phyloP scores from a whole-genome alignment of 2,113 vertebrate species.

The Marcusenius ussheri region DNA sequence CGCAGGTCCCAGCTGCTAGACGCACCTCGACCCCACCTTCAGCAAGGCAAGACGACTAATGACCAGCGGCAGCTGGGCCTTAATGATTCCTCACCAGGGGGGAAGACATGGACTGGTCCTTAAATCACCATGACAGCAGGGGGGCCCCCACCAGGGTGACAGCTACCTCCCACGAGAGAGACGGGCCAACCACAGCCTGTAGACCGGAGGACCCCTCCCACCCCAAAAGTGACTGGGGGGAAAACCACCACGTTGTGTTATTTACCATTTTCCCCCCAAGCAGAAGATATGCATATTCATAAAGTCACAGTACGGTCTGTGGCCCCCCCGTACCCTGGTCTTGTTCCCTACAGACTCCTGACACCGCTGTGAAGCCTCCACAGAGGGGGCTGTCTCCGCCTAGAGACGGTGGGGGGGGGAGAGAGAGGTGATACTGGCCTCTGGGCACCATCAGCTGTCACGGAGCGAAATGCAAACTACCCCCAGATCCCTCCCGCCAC shows the following conservation, averaged over 20 bases:
- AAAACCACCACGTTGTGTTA: neutral
- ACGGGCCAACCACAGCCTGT: neutral
- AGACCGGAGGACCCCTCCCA: neutral
- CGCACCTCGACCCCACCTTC: neutral
- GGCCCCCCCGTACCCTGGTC: neutral
- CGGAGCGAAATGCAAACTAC: neutral
- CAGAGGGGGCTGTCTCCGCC: neutral
- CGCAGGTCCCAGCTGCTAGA: neutral
- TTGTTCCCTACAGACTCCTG: neutral
- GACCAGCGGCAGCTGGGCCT: constrained; percentile 19
- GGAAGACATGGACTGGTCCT: neutral
- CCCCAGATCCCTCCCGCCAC: neutral
- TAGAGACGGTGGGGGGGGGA: neutral
- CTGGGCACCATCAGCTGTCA: neutral
- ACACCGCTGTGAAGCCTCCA: neutral
- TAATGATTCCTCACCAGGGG: constrained; percentile 6
- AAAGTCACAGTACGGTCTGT: neutral
- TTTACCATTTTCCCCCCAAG: neutral
- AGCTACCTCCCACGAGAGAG: neutral
- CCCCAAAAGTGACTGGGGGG: neutral
- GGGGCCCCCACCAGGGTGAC: neutral
- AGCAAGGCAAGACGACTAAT: constrained; percentile 8
- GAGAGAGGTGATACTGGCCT: neutral
- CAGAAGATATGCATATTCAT: neutral
- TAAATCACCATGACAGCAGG: constrained; percentile 7